Conservation (phyloP, 1,140 invertebrate species). For the Drosophila ananassae region DNA sequence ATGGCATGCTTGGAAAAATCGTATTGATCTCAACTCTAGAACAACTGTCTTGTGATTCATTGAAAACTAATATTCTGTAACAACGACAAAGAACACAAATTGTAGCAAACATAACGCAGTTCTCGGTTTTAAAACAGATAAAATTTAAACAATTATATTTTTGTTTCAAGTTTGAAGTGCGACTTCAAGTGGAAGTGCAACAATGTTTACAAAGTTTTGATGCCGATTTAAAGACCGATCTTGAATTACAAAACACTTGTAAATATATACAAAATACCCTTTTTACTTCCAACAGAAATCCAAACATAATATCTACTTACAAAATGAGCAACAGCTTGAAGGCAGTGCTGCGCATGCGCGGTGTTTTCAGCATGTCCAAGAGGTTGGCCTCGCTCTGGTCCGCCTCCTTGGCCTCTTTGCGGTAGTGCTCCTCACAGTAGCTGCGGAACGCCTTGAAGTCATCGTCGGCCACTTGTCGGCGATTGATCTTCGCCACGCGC, state of each 20-base stretch:
- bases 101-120: no score
- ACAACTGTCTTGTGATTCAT: no score
- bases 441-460: slow-evolving; percentile 83
- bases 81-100: no score
- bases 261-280: background rate
- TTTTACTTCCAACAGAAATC: background rate
- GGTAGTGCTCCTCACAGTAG: slow-evolving; percentile 67
- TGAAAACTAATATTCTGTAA: background rate
- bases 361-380: slow-evolving; percentile 85
- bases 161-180: no score
- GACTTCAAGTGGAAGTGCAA: no score
- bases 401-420: slow-evolving; percentile 59
- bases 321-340: slow-evolving; percentile 86
- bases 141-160: no score
- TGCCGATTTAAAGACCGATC: no score
- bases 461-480: slow-evolving; percentile 82
- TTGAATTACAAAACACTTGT: no score
- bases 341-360: slow-evolving; percentile 84
- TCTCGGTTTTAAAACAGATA: no score
- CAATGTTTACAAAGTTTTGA: no score
- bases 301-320: slow-evolving; percentile 83
- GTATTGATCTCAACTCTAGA: no score
- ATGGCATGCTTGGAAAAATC: no score
- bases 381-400: slow-evolving; percentile 72
- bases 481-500: slow-evolving; percentile 86